These are phyloP conservation scores for Pherbina coryleti DNA, from an alignment of 2,888 invertebrate genomes.

Conservation along the genomic window DNA sequence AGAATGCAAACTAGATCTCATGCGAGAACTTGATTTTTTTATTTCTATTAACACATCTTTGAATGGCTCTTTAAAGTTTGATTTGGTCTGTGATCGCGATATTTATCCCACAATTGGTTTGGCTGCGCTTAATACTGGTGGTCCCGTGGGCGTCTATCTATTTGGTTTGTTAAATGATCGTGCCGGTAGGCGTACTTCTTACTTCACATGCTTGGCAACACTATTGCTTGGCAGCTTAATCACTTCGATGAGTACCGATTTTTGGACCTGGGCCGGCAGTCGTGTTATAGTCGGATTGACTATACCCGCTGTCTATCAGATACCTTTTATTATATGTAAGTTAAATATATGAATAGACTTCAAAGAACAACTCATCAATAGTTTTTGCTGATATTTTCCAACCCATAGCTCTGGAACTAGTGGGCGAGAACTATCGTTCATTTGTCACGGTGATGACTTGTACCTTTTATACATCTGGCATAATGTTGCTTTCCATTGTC, in stretches of 20 bases:
- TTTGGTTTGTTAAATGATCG: constrained; percentile 91
- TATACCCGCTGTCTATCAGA: constrained; percentile 93
- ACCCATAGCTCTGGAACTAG: constrained; percentile 86
- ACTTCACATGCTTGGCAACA: constrained; percentile 87
- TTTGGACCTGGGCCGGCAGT: constrained; percentile 87
- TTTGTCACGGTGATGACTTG: constrained; percentile 94
- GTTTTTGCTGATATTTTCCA: neutral
- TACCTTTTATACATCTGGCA: constrained; percentile 88
- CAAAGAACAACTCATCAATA: neutral
- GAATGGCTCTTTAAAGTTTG: constrained; percentile 76
- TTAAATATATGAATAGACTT: constrained; percentile 51
- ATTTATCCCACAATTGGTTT: constrained; percentile 90
- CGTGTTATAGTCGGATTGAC: constrained; percentile 89
- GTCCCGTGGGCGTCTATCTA: constrained; percentile 89
- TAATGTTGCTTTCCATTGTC: constrained; percentile 86
- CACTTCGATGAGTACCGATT: constrained; percentile 83
- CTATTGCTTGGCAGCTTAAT: constrained; percentile 83
- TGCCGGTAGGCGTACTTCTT: constrained; percentile 86
- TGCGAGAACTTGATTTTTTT: neutral
- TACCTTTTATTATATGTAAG: constrained; percentile 94
- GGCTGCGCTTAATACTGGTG: constrained; percentile 88
- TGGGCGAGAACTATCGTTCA: constrained; percentile 91
- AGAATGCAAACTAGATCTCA: no score
- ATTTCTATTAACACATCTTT: neutral
- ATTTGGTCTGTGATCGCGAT: constrained; percentile 88